A percentile compares a stretch with the other conserved stretches of the same genome.
These are phyloP conservation scores for Lordiphosa stackelbergi DNA, from an alignment of 1,140 invertebrate species.

Conservation along the genomic window DNA sequence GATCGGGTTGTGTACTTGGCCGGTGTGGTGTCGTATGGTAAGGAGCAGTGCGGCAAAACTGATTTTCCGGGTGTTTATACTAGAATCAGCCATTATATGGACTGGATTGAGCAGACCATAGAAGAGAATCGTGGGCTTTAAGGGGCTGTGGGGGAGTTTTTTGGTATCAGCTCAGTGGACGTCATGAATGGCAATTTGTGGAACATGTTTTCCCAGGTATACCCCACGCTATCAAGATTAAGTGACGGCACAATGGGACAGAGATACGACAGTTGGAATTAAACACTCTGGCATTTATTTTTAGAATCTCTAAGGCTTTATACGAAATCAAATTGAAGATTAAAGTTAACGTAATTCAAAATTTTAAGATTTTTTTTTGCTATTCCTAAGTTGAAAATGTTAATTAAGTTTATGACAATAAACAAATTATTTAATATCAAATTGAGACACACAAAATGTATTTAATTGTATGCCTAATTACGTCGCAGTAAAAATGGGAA, in stretches of 20 bases:
- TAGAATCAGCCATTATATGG: slow-evolving; percentile 41
- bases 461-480: too few species aligned
- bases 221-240: slow-evolving; percentile 26
- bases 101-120: slow-evolving; percentile 54
- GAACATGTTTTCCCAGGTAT: slow-evolving; percentile 14
- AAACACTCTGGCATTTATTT: too few species aligned
- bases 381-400: too few species aligned
- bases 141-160: background rate
- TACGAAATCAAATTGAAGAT: too few species aligned
- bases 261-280: slow-evolving; percentile 16
- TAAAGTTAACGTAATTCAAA: too few species aligned
- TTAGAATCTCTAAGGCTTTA: too few species aligned
- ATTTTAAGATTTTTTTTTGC: too few species aligned
- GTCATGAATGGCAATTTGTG: slow-evolving; percentile 35
- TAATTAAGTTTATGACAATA: too few species aligned
- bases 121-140: slow-evolving; percentile 20
- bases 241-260: slow-evolving; percentile 4
- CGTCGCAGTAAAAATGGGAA: too few species aligned
- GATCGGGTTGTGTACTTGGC: slow-evolving; percentile 44
- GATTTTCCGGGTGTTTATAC: slow-evolving; percentile 53
- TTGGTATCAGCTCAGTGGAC: slow-evolving; percentile 12
- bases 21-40: slow-evolving; percentile 49
- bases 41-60: slow-evolving; percentile 19
- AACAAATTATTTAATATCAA: too few species aligned
- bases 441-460: too few species aligned